Conservation (phyloP, 2,797 vertebrate genomes). For the Leptatherina wallacei region DNA sequence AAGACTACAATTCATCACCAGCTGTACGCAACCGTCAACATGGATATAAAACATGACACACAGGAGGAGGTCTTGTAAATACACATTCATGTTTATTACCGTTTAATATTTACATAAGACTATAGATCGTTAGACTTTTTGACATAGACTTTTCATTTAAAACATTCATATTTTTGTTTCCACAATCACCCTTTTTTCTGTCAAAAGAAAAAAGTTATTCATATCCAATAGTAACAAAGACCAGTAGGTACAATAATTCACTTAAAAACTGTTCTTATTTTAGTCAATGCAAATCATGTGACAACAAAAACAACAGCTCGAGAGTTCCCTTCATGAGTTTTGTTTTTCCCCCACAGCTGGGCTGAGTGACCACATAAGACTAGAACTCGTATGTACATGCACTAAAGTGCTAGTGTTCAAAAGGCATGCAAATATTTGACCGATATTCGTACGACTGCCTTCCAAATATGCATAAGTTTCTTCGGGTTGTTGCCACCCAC, state of each 20-base stretch:
- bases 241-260: conserved; percentile 87
- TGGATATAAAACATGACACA: neutral
- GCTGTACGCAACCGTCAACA: conserved; percentile 21
- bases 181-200: conserved; percentile 83
- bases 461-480: conserved; percentile 82
- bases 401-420: conserved; percentile 92
- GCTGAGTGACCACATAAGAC: conserved; percentile 80
- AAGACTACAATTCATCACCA: conserved; percentile 26
- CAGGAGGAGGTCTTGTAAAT: conserved; percentile 75
- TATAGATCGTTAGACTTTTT: conserved; percentile 80
- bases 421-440: conserved; percentile 89
- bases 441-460: conserved; percentile 84
- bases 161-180: conserved; percentile 82
- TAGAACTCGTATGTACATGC: conserved; percentile 90
- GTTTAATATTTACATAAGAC: conserved; percentile 78
- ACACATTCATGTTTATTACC: conserved; percentile 87
- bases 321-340: conserved; percentile 75
- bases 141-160: conserved; percentile 85
- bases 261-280: conserved; percentile 86
- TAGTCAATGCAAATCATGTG: conserved; percentile 85
- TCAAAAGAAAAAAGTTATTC: conserved; percentile 79
- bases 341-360: conserved; percentile 68
- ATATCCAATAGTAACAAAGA: conserved; percentile 84
- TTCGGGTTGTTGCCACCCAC: conserved; percentile 53
- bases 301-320: conserved; percentile 86